These are phyloP conservation scores for Meloe dianella DNA, from an alignment of 2,888 invertebrate species.

Conservation along the genomic window DNA sequence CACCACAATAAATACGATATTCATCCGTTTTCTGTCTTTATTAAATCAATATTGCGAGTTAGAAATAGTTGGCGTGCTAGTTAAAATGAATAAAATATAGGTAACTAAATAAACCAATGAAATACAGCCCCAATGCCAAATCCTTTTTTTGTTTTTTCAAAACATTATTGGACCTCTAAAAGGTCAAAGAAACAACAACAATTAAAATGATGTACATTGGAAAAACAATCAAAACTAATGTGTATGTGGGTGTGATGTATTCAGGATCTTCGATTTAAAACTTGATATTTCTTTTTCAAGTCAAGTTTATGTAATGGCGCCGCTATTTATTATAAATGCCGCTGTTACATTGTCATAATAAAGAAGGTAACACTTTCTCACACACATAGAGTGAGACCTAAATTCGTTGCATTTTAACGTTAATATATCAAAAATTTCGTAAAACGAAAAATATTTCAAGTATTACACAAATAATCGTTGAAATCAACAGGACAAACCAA, in stretches of 20 bases:
- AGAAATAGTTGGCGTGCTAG: neutral
- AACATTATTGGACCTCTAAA: neutral
- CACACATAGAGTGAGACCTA: neutral
- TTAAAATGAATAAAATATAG: neutral
- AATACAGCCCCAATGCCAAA: neutral
- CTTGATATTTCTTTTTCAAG: neutral
- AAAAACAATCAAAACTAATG: neutral
- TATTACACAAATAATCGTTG: neutral
- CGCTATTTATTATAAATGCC: conserved; percentile 8
- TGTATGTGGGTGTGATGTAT: neutral
- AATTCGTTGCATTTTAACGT: neutral
- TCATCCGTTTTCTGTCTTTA: neutral
- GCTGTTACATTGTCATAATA: neutral
- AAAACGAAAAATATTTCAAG: too few species aligned
- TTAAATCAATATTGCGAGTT: neutral
- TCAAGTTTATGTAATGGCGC: conserved; percentile 8
- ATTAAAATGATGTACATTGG: neutral
- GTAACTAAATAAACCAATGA: neutral
- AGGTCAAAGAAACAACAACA: neutral
- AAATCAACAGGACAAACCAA: too few species aligned
- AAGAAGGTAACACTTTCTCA: neutral
- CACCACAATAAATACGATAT: conserved; percentile 6
- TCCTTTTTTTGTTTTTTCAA: neutral
- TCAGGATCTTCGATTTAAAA: neutral
- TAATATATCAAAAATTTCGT: neutral